A percentile compares a stretch with the other conserved stretches of the same genome.
These are phyloP conservation scores for Perdita meconis DNA, from an alignment of 2,888 invertebrate genomes.

Conservation along the genomic window DNA sequence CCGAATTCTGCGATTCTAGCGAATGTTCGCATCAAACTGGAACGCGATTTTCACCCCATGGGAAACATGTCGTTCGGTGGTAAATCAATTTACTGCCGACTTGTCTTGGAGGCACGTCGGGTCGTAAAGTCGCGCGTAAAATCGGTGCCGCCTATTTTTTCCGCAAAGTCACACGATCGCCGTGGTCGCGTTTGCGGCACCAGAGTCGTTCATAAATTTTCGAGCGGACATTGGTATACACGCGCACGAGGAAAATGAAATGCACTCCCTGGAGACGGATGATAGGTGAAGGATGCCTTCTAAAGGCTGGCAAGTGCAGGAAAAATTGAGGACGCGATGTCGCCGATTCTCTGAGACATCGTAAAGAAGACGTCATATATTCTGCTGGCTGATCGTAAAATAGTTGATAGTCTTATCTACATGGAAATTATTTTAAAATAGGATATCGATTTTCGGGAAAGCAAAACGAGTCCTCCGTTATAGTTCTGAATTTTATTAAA, in stretches of 20 bases:
- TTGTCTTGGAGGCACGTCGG: slow-evolving; percentile 67
- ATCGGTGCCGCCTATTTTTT: slow-evolving; percentile 69
- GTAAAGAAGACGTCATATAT: not conserved
- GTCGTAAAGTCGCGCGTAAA: slow-evolving; percentile 73
- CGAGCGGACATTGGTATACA: slow-evolving; percentile 26
- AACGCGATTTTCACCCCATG: not conserved
- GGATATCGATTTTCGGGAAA: not conserved
- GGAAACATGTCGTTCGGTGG: slow-evolving; percentile 20
- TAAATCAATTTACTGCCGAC: slow-evolving; percentile 64
- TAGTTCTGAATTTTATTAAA: too few relatives aligned
- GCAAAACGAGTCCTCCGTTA: too few relatives aligned
- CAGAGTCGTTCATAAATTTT: slow-evolving; percentile 65
- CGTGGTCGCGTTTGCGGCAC: slow-evolving; percentile 15
- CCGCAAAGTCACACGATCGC: slow-evolving; percentile 41
- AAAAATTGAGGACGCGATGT: not conserved
- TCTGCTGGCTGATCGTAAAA: slow-evolving; percentile 71
- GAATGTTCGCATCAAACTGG: slow-evolving; percentile 3
- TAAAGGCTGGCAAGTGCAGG: not conserved
- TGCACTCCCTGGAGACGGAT: slow-evolving; percentile 60
- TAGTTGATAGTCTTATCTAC: slow-evolving; percentile 70
- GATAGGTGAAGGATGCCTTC: slow-evolving; percentile 50
- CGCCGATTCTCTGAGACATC: slow-evolving; percentile 26
- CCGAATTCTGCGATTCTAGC: not conserved
- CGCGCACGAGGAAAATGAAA: slow-evolving; percentile 69
- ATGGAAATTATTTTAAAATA: not conserved